A percentile compares a stretch with the other conserved stretches of the same genome.
Evolutionary conservation across 2,797 vertebrate genomes (phyloP).

Genomic region (Clarias pachynema): DNA sequence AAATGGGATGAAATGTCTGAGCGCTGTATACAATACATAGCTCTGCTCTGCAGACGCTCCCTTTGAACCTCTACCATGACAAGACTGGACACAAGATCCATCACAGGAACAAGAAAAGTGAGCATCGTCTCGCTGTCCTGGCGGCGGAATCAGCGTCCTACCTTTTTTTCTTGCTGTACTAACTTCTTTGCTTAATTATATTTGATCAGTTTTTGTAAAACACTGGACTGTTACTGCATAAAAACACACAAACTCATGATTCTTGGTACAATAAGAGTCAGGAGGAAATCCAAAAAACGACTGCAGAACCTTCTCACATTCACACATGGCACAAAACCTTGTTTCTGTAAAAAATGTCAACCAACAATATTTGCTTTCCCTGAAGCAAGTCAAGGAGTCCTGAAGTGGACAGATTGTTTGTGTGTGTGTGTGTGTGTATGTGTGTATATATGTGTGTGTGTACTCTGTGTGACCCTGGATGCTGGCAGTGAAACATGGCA

Average conservation of each 20-base stretch:
- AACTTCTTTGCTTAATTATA: background rate
- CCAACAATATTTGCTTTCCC: background rate
- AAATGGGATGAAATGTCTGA: background rate
- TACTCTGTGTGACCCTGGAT: conserved; percentile 29
- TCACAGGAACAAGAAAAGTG: background rate
- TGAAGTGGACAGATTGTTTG: background rate
- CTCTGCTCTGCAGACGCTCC: background rate
- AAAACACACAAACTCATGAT: background rate
- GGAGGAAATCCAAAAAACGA: background rate
- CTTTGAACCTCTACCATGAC: background rate
- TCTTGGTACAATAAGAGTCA: background rate
- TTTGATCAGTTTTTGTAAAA: background rate
- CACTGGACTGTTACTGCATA: background rate
- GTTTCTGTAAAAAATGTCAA: background rate
- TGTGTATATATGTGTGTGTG: background rate
- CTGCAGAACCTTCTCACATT: background rate
- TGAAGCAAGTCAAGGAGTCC: background rate
- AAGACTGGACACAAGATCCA: background rate
- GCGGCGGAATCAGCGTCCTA: background rate
- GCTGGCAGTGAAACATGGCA: conserved; percentile 31
- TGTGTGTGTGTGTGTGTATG: background rate
- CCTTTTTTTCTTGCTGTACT: background rate
- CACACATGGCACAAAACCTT: background rate
- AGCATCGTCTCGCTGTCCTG: background rate
- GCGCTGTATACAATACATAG: background rate